Conservation (phyloP, 2,888 invertebrate species). For the Erebia aethiops region DNA sequence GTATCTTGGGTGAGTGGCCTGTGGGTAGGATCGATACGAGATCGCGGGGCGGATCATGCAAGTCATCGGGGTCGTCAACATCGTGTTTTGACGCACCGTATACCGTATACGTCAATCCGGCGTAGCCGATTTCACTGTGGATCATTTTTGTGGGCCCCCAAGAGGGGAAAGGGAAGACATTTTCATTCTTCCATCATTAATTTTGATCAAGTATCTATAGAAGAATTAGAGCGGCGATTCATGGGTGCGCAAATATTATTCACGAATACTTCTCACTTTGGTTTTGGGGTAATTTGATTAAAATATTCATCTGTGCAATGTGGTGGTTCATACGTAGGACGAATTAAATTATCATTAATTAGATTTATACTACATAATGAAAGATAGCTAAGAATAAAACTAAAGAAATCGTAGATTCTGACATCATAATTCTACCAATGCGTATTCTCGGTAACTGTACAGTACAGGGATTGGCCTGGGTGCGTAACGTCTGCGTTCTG, state of each 20-base stretch:
- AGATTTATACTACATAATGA: not conserved
- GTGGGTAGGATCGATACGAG: constrained; percentile 59
- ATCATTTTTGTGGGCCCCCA: constrained; percentile 35
- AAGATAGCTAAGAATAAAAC: not conserved
- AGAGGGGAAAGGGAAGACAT: constrained; percentile 27
- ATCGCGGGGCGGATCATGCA: constrained; percentile 63
- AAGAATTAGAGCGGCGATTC: constrained; percentile 18
- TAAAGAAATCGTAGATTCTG: not conserved
- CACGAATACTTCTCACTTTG: not conserved
- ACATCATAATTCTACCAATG: not conserved
- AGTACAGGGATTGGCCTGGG: too few relatives aligned
- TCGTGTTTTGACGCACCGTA: constrained; percentile 66
- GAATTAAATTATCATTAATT: not conserved
- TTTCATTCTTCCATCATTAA: constrained; percentile 30
- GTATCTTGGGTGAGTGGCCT: constrained; percentile 45
- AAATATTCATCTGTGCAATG: not conserved
- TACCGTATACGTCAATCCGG: constrained; percentile 60
- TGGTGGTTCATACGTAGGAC: not conserved
- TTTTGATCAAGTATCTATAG: constrained; percentile 21
- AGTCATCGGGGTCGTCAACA: constrained; percentile 76
- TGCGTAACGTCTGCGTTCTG: too few relatives aligned
- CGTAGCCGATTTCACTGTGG: constrained; percentile 48
- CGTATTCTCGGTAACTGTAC: too few relatives aligned
- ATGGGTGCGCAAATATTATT: constrained; percentile 11
- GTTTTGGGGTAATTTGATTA: not conserved